Evolutionary conservation across 1,140 invertebrate genomes (phyloP).

Genomic region (Procambarus virginalis): DNA sequence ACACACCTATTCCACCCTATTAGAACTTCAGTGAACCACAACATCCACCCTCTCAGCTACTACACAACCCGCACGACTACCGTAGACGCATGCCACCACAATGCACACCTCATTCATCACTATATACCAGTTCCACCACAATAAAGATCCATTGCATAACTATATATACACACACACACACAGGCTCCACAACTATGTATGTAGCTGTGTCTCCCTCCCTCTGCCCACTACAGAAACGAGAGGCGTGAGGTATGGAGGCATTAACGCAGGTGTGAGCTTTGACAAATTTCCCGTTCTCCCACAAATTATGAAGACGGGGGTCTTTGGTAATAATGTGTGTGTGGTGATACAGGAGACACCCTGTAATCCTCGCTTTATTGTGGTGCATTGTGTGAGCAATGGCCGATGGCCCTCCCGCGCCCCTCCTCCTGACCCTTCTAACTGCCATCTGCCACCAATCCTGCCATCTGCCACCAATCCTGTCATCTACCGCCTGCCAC

Average conservation of each 20-base stretch:
- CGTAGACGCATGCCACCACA: too few relatives aligned
- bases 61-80: too few relatives aligned
- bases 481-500: too few relatives aligned
- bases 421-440: not conserved
- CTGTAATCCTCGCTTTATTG: not conserved
- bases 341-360: not conserved
- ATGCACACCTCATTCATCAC: too few relatives aligned
- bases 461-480: too few relatives aligned
- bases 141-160: too few relatives aligned
- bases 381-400: not conserved
- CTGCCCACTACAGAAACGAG: not conserved
- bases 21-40: too few relatives aligned
- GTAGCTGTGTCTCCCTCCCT: not conserved
- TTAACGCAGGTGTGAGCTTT: conserved; percentile 15
- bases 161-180: too few relatives aligned
- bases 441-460: not conserved
- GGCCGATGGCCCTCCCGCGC: not conserved
- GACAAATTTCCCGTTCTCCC: conserved; percentile 20
- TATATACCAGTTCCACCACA: too few relatives aligned
- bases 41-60: too few relatives aligned
- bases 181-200: too few relatives aligned
- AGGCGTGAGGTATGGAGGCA: conserved; percentile 18
- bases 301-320: conserved; percentile 7
- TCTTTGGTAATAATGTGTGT: conserved; percentile 17
- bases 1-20: too few relatives aligned